These are phyloP conservation scores for Montipora foliosa DNA, from an alignment of 64 coral and sea anemone genomes.

Conservation along the genomic window DNA sequence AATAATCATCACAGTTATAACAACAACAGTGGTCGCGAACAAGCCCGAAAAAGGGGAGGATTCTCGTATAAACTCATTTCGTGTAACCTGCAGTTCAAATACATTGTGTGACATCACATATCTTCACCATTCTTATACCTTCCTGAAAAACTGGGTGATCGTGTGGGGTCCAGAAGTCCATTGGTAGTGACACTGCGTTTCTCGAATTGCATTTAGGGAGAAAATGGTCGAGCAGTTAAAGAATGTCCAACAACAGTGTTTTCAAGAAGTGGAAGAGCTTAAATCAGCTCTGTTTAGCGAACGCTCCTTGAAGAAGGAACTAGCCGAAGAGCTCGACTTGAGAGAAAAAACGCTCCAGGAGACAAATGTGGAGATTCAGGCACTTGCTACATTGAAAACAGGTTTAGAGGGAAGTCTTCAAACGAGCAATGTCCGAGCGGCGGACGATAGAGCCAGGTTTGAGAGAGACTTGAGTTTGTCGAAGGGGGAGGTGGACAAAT, in stretches of 20 bases:
- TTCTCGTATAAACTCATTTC: no score
- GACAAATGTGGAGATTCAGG: constrained; percentile 21
- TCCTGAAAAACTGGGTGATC: no score
- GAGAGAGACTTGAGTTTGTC: constrained; percentile 34
- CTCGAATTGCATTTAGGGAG: not conserved
- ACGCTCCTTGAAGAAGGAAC: constrained; percentile 12
- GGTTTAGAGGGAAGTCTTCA: constrained; percentile 41
- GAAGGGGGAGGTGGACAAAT: not conserved
- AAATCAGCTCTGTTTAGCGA: not conserved
- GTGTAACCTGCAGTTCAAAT: no score
- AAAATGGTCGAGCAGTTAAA: constrained; percentile 10
- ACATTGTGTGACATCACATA: no score
- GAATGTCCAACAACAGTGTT: constrained; percentile 36
- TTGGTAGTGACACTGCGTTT: no score
- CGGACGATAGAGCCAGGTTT: not conserved
- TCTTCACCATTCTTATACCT: no score
- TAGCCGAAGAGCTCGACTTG: constrained; percentile 33
- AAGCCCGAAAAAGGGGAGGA: no score
- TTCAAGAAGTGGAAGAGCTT: constrained; percentile 37
- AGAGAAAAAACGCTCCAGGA: constrained; percentile 35
- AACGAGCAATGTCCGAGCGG: constrained; percentile 28
- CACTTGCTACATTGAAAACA: constrained; percentile 9
- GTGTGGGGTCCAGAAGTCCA: no score
- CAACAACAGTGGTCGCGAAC: no score
- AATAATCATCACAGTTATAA: no score